Evolutionary conservation across 35 echinoderm and acorn worm genomes (phyloP).

Genomic region (Hemicentrotus pulcherrimus): DNA sequence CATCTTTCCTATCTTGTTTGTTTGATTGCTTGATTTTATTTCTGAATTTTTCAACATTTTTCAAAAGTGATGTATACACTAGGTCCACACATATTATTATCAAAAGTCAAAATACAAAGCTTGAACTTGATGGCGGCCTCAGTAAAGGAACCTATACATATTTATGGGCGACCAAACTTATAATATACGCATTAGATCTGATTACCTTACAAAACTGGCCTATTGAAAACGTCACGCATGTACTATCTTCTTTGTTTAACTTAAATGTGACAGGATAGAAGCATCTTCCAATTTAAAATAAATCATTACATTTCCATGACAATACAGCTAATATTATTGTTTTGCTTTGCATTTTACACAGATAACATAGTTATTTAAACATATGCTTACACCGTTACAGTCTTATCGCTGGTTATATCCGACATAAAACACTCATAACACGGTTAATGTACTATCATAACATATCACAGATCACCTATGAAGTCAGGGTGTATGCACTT

Average conservation of each 20-base stretch:
- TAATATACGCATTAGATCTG: no score
- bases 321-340: background rate
- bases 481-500: no score
- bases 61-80: no score
- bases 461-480: background rate
- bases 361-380: background rate
- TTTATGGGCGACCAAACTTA: no score
- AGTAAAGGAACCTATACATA: no score
- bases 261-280: background rate
- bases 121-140: no score
- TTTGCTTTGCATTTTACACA: background rate
- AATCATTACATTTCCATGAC: background rate
- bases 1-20: no score
- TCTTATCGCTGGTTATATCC: background rate
- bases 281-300: background rate
- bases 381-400: background rate
- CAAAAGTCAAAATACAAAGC: no score
- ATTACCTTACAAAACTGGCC: no score
- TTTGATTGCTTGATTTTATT: no score
- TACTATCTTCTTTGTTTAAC: background rate
- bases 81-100: no score
- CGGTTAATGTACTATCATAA: background rate
- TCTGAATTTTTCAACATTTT: no score
- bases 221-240: background rate
- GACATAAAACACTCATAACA: background rate